phyloP scores from a whole-genome alignment of 2,797 vertebrate genomes.

The Sebastes itinus region DNA sequence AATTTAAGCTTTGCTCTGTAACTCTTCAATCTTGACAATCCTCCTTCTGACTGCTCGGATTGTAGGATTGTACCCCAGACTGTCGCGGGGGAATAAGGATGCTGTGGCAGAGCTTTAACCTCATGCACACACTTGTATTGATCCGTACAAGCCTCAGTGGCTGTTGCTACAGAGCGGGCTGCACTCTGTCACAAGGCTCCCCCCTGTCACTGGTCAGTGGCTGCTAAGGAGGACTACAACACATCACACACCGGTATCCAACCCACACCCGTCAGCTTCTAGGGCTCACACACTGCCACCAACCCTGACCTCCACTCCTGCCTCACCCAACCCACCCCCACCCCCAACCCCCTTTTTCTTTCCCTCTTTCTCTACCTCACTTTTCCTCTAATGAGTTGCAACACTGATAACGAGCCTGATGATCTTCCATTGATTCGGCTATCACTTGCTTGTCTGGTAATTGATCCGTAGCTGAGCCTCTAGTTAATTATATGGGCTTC shows the following conservation, averaged over 20 bases:
- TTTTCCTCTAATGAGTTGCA: conserved; percentile 99
- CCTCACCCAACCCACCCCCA: conserved; percentile 17
- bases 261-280: conserved; percentile 85
- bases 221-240: conserved; percentile 43
- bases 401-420: conserved; percentile 99
- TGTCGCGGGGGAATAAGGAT: conserved; percentile 52
- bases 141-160: conserved; percentile 71
- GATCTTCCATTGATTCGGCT: conserved; percentile 99
- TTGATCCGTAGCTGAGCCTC: conserved; percentile 99
- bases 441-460: conserved; percentile 99
- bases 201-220: conserved; percentile 48
- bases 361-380: conserved; percentile 94
- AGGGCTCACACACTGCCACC: conserved; percentile 74
- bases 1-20: conserved; percentile 50
- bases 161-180: conserved; percentile 63
- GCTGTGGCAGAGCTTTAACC: conserved; percentile 71
- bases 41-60: conserved; percentile 18
- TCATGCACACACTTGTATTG: conserved; percentile 66
- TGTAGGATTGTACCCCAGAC: conserved; percentile 27
- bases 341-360: conserved; percentile 70
- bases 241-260: conserved; percentile 22
- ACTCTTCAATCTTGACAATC: conserved; percentile 18
- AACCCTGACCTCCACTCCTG: conserved; percentile 27
- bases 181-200: conserved; percentile 56
- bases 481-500: conserved; percentile 99